Base-by-base conservation (phyloP, 2,113 vertebrate species). In the Rhineura floridana region DNA sequence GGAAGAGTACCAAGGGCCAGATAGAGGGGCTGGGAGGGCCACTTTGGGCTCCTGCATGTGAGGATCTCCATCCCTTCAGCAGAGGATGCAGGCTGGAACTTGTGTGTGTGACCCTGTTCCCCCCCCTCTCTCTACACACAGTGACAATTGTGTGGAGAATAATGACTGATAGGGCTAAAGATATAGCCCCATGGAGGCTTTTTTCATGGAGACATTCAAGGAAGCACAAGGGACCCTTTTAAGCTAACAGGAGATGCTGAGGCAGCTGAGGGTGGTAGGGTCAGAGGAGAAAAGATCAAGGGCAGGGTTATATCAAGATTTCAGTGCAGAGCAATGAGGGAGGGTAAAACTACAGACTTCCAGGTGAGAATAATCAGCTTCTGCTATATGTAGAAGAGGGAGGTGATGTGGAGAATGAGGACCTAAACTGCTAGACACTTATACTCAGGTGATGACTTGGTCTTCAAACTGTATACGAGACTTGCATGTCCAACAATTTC, bases 401-500 rank as follows among this genome's bases (percentile, higher is more conserved):
- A 46, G 15, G 55, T 10, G 23, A 28, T 44, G 39, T 30, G 76
- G 30, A 63, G 15, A 77, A 62, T 36, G 33, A 23, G 17, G 55
- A 62, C 25, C 4, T 33, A 65, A 44, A n/a, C 39, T 78, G 42
- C 73, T 23, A 36, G 72, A 78, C 25, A 10, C 50, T 59, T 33
- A 70, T 63, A 12, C 52, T 46, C 39, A 76, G 63, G 39, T 63
- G 23, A 67, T 52, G 62, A 79, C 13, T 30, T 39, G 46, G 5
- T 52, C 83, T 28, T 59, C 44, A 3, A 79, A 28, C 11, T 30
- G 1, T 42, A 39, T 50, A 84, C 81, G 73, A 86, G 59, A 87
- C 50, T 42, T 85, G 0, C 81, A 23, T 4, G 76, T 89, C 7
- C 88, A 85, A 91, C 33, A 83, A 63, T 25, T 87, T 86, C 0